Evolutionary conservation across 2,888 invertebrate species (phyloP), one percentile per base, ranked within the genome.

Genomic region (Epicampocera succincta): DNA sequence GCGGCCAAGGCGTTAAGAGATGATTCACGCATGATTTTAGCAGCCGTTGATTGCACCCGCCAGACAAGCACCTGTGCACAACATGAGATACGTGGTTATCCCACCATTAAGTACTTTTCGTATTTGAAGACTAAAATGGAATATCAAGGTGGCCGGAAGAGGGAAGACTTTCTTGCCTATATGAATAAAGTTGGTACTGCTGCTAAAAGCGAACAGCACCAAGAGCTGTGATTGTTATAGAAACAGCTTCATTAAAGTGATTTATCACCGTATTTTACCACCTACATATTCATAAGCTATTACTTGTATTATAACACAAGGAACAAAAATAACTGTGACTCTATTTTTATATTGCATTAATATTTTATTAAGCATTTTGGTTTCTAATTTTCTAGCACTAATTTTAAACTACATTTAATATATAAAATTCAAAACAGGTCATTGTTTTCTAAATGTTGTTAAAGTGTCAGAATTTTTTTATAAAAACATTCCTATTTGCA

Each of bases 41-140:
- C 94, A 0, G 97, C 97, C 0, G 94, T 98, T 0, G 97, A 97
- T 91, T 97, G 97, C 88, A 94, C 94, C 0, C 91, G 92, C 21
- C 92, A 94, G 13, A 88, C 92, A 33, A 90, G 92, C 0, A 88
- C 96, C 0, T 97, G 97, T 87, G 92, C 92, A 38, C 91, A 92
- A 25, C 93, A 96, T 87, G 94, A 94, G 63, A 94, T 97, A 1
- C 93, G 92, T 74, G 97, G 97, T 0, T 97, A 96, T 90, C 97
- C 97, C 3, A 97, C 97, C 0, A 93, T 97, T 84, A 95, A 95
- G 88, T 97, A 97, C 90, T 96, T 96, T 88, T 96, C 95, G 87
- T 95, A 94, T 87, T 94, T 96, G 85, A 96, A 95, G 87, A 90
- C 92, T 0, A 92, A 93, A 80, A 92, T 92, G 66, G 93, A 93